phyloP scores from a whole-genome alignment of 2,113 vertebrate species.

The Gnathonemus echidnorhynchus region DNA sequence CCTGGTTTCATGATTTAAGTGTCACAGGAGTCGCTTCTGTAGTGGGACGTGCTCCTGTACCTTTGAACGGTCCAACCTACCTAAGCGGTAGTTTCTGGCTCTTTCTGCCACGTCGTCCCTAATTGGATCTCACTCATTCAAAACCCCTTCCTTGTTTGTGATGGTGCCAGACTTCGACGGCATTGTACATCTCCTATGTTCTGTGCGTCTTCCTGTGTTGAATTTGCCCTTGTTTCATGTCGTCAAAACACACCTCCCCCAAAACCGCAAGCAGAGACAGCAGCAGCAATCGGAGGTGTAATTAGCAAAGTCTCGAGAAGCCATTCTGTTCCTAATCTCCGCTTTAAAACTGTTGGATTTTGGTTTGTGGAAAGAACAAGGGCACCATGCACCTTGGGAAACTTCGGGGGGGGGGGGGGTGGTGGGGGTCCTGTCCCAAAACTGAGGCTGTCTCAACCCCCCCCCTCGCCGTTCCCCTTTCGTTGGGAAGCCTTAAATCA shows the following conservation, averaged over 20 bases:
- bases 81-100: not conserved
- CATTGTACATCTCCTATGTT: not conserved
- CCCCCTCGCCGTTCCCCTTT: constrained; percentile 21
- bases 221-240: not conserved
- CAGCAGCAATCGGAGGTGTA: not conserved
- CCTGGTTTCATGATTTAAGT: not conserved
- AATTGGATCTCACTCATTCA: not conserved
- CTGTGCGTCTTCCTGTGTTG: not conserved
- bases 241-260: not conserved
- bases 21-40: not conserved
- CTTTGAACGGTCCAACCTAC: not conserved
- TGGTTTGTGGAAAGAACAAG: constrained; percentile 1
- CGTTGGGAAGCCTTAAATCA: constrained; percentile 51
- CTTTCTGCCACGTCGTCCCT: not conserved
- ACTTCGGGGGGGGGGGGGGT: not conserved
- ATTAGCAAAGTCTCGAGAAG: not conserved
- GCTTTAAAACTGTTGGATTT: not conserved
- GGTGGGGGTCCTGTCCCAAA: not conserved
- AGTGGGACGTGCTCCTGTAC: not conserved
- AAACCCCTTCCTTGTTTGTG: not conserved
- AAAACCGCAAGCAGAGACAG: not conserved
- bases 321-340: not conserved
- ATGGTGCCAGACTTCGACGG: not conserved
- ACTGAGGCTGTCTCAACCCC: not conserved
- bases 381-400: not conserved